Evolutionary conservation across 1,140 invertebrate species (phyloP).

Genomic region (Neuroterus valhalla): DNA sequence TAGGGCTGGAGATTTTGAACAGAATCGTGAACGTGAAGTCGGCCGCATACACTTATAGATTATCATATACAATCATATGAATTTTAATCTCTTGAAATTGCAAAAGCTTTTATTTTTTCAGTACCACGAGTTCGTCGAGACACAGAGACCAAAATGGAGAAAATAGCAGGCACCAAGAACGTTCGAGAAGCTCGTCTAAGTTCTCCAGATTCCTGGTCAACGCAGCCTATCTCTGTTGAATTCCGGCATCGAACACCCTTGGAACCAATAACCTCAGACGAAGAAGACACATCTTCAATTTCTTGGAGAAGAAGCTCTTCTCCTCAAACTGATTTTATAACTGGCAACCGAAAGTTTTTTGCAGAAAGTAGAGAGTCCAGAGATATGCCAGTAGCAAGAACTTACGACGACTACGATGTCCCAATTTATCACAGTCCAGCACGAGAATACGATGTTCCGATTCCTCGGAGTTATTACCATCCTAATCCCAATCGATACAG

Average conservation of each 20-base stretch:
- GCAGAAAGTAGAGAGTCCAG: slow-evolving; percentile 58
- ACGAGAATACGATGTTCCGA: slow-evolving; percentile 59
- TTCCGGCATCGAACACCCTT: slow-evolving; percentile 58
- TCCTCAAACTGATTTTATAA: slow-evolving; percentile 67
- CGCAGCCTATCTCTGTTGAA: slow-evolving; percentile 64
- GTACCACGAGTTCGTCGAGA: slow-evolving; percentile 58
- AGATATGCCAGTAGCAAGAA: slow-evolving; percentile 52
- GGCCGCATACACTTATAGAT: too few relatives aligned
- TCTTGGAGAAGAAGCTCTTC: slow-evolving; percentile 47
- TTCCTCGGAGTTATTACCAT: slow-evolving; percentile 58
- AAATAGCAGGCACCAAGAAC: slow-evolving; percentile 58
- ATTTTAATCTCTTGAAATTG: slow-evolving; percentile 17
- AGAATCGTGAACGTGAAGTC: too few relatives aligned
- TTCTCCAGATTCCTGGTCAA: slow-evolving; percentile 65
- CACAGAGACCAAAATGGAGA: slow-evolving; percentile 62
- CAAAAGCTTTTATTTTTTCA: slow-evolving; percentile 23
- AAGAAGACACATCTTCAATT: slow-evolving; percentile 22
- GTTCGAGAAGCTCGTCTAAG: slow-evolving; percentile 56
- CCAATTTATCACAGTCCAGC: slow-evolving; percentile 57
- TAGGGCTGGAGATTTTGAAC: too few relatives aligned
- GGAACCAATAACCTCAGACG: slow-evolving; percentile 49
- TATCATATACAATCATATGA: too few relatives aligned
- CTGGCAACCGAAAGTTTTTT: slow-evolving; percentile 52
- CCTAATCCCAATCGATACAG: slow-evolving; percentile 65
- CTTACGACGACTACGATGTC: slow-evolving; percentile 63